Conservation (phyloP, 2,797 vertebrate genomes). For the Sphenodon punctatus region DNA sequence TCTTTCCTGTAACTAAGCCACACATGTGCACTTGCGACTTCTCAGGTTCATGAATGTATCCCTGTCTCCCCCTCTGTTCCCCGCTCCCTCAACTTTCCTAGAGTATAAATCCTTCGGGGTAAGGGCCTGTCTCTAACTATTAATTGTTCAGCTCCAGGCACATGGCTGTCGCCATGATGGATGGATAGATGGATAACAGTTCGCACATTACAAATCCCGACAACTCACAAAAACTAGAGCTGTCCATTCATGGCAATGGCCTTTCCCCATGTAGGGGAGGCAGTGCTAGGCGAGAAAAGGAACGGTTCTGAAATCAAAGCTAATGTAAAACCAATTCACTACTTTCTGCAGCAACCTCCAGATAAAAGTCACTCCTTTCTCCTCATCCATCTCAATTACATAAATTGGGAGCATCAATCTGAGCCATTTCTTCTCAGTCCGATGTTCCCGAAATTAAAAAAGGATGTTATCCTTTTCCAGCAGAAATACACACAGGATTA, state of each 20-base stretch:
- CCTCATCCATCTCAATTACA: not conserved
- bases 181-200: too few species aligned
- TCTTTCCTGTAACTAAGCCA: too few species aligned
- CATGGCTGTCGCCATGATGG: too few species aligned
- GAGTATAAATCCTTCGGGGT: too few species aligned
- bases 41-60: too few species aligned
- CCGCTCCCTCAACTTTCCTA: too few species aligned
- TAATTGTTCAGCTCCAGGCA: too few species aligned
- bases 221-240: not conserved
- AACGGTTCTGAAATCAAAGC: not conserved
- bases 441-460: constrained; percentile 2
- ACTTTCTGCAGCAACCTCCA: not conserved
- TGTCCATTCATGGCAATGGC: not conserved
- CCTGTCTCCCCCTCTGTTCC: too few species aligned
- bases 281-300: rapidly evolving
- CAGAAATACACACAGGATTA: not conserved
- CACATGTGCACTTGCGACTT: too few species aligned
- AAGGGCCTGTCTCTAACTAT: too few species aligned
- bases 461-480: not conserved
- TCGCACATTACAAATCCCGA: not conserved
- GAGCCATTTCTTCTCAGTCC: not conserved
- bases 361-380: not conserved
- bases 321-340: not conserved
- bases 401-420: not conserved
- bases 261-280: not conserved